Evolutionary conservation across 2,797 vertebrate genomes (phyloP).

Genomic region (Gephyroberyx darwinii): DNA sequence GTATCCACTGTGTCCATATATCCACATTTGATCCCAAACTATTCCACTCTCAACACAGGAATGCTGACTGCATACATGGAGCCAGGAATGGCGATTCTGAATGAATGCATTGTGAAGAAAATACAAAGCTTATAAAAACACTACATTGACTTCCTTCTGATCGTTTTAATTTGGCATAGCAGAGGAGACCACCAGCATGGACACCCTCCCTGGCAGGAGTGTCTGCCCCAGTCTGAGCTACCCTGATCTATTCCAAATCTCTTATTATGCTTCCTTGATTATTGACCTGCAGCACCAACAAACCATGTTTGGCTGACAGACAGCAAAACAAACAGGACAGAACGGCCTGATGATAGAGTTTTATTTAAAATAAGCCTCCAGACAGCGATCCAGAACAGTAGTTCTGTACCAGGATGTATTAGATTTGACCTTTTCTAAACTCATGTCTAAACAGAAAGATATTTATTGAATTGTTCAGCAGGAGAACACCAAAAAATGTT

Average conservation of each 20-base stretch:
- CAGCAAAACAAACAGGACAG: constrained; percentile 10
- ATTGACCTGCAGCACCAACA: constrained; percentile 12
- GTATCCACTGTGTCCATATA: too few relatives aligned
- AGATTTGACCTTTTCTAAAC: neutral
- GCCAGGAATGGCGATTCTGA: too few relatives aligned
- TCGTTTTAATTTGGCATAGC: neutral
- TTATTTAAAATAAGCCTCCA: constrained; percentile 39
- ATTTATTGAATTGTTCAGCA: too few relatives aligned
- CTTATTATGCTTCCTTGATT: constrained; percentile 25
- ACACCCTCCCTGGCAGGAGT: constrained; percentile 1
- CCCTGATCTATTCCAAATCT: constrained; percentile 31
- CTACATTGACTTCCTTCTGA: constrained; percentile 4
- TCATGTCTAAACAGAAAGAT: too few relatives aligned
- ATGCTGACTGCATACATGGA: neutral
- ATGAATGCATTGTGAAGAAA: too few relatives aligned
- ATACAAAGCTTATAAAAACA: too few relatives aligned
- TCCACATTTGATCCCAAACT: too few relatives aligned
- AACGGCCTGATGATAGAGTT: neutral
- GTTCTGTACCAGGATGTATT: neutral
- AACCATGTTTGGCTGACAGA: neutral
- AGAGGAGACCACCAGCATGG: constrained; percentile 12
- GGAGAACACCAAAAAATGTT: too few relatives aligned
- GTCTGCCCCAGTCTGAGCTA: constrained; percentile 19
- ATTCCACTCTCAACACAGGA: too few relatives aligned
- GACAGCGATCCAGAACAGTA: neutral